A percentile compares a stretch with the other conserved stretches of the same genome.
Evolutionary conservation across 2,113 vertebrate genomes (phyloP).

Genomic region (Vimba vimba): DNA sequence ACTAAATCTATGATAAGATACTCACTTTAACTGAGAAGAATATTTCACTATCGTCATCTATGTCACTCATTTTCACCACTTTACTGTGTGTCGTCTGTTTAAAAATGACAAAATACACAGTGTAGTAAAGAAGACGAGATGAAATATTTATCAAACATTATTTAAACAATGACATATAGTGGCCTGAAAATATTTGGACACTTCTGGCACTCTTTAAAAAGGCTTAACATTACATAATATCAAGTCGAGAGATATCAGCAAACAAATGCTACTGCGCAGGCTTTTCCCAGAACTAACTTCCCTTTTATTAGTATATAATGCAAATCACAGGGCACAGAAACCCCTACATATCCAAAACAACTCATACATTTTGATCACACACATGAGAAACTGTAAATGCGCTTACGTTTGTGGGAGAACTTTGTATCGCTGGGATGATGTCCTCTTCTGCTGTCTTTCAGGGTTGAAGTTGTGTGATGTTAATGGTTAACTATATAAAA

Average conservation of each 20-base stretch:
- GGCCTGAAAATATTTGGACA: neutral
- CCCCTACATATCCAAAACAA: neutral
- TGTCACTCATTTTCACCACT: constrained; percentile 64
- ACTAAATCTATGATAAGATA: neutral
- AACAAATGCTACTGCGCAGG: neutral
- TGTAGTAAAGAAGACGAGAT: neutral
- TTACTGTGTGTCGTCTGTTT: neutral
- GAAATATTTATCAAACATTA: neutral
- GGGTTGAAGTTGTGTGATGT: constrained; percentile 69
- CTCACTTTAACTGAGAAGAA: constrained; percentile 73
- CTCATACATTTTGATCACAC: neutral
- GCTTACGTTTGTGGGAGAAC: constrained; percentile 56
- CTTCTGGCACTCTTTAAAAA: neutral
- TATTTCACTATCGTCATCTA: constrained; percentile 71
- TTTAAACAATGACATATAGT: neutral
- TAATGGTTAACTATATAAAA: constrained; percentile 66
- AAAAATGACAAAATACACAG: neutral
- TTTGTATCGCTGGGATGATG: neutral
- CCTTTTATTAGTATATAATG: neutral
- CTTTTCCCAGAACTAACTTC: neutral
- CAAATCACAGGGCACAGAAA: neutral
- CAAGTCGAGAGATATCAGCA: neutral
- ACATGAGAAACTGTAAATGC: neutral
- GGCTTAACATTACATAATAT: neutral
- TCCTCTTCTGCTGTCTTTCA: neutral